Evolutionary conservation across 2,113 vertebrate species (phyloP).

Genomic region (Zeus faber): DNA sequence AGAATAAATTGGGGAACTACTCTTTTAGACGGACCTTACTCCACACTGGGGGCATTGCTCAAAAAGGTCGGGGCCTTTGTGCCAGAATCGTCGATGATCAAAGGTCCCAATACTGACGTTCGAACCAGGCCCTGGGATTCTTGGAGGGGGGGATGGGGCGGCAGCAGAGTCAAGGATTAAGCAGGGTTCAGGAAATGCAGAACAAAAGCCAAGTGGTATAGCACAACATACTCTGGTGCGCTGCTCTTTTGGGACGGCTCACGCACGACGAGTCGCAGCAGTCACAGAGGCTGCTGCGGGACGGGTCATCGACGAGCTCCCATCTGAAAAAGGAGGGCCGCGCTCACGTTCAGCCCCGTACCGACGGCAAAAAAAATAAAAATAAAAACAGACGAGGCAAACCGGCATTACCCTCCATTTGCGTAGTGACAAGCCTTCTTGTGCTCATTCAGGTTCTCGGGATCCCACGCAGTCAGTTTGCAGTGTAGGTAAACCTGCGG

Average conservation of each 20-base stretch:
- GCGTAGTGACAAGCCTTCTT: conserved; percentile 77
- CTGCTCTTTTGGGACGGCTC: conserved; percentile 28
- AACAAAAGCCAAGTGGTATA: not conserved
- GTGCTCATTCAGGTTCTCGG: conserved; percentile 33
- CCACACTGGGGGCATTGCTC: too few relatives aligned
- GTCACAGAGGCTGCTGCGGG: conserved; percentile 55
- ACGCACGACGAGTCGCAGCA: conserved; percentile 65
- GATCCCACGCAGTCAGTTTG: conserved; percentile 73
- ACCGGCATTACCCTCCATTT: conserved; percentile 55
- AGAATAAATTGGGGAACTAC: too few relatives aligned
- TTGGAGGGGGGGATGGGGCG: not conserved
- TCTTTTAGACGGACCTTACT: too few relatives aligned
- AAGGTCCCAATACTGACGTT: conserved; percentile 62
- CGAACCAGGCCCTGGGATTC: conserved; percentile 26
- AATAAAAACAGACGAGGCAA: not conserved
- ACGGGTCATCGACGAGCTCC: conserved; percentile 67
- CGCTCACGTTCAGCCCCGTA: not conserved
- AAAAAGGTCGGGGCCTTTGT: too few relatives aligned
- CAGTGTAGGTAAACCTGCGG: conserved; percentile 77
- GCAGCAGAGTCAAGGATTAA: not conserved
- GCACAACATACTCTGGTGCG: conserved; percentile 31
- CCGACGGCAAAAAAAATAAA: not conserved
- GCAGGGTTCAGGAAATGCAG: not conserved
- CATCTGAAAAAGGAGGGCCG: conserved; percentile 44
- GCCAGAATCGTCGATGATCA: conserved; percentile 38